Conservation (phyloP, 2,888 invertebrate genomes). For the Tipula unca region DNA sequence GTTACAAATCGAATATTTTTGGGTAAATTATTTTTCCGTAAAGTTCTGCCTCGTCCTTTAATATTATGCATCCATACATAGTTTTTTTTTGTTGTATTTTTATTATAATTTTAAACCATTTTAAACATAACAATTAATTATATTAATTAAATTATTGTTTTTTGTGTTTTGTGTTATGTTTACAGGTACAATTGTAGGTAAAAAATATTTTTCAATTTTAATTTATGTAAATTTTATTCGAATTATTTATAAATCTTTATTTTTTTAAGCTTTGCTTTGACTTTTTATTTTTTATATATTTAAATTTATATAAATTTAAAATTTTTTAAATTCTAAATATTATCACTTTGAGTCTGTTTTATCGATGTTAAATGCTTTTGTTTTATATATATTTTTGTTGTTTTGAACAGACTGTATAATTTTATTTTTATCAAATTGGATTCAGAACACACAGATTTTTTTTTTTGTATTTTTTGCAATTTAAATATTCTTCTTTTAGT, state of each 20-base stretch:
- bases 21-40: neutral
- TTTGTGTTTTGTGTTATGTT: neutral
- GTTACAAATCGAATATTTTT: neutral
- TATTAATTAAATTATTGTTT: neutral
- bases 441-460: neutral
- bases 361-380: constrained; percentile 9
- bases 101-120: constrained; percentile 14
- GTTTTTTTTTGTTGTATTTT: neutral
- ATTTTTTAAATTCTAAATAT: neutral
- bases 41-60: neutral
- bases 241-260: constrained; percentile 15
- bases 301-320: constrained; percentile 14
- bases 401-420: neutral
- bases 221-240: constrained; percentile 17
- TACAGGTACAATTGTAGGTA: constrained; percentile 19
- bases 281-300: neutral
- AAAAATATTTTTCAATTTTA: neutral
- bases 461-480: neutral
- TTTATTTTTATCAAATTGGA: neutral
- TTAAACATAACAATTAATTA: constrained; percentile 17
- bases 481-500: neutral
- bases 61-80: neutral
- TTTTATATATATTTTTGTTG: neutral
- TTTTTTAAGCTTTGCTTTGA: neutral
- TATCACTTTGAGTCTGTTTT: neutral